phyloP scores from a whole-genome alignment of 2,888 invertebrate species.

The Oconnorella tubifera region DNA sequence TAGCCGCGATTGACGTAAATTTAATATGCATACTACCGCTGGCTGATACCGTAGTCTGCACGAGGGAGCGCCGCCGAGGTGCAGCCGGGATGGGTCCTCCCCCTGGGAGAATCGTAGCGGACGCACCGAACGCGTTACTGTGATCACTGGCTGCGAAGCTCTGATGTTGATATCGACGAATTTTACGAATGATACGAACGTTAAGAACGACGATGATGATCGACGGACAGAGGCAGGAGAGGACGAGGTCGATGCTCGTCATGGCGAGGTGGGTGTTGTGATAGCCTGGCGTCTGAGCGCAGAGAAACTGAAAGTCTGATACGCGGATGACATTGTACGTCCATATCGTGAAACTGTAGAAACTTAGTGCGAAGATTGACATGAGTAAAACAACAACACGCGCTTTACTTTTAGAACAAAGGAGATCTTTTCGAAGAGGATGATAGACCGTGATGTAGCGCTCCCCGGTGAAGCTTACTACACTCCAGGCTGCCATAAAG shows the following conservation, averaged over 20 bases:
- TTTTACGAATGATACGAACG: constrained; percentile 28
- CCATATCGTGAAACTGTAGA: constrained; percentile 26
- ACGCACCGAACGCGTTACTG: not conserved
- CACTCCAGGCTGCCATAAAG: constrained; percentile 31
- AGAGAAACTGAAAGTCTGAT: constrained; percentile 9
- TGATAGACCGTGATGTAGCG: constrained; percentile 30
- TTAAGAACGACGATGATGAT: constrained; percentile 30
- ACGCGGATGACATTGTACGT: constrained; percentile 24
- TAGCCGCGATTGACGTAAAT: constrained; percentile 7
- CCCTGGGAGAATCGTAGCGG: not conserved
- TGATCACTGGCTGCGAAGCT: not conserved
- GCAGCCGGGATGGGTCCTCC: not conserved
- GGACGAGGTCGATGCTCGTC: constrained; percentile 27
- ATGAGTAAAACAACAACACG: constrained; percentile 15
- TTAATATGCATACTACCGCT: constrained; percentile 28
- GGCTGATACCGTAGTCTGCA: constrained; percentile 24
- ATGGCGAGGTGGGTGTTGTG: constrained; percentile 23
- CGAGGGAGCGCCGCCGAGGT: constrained; percentile 8
- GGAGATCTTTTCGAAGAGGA: constrained; percentile 25
- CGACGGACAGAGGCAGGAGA: constrained; percentile 29
- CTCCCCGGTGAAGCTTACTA: constrained; percentile 33
- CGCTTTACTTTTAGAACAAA: constrained; percentile 26
- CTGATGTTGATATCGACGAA: constrained; percentile 19
- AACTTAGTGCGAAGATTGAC: constrained; percentile 13
- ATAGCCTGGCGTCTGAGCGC: constrained; percentile 24